Conservation (phyloP, 2,113 vertebrate genomes). For the Mystacornis crossleyi region DNA sequence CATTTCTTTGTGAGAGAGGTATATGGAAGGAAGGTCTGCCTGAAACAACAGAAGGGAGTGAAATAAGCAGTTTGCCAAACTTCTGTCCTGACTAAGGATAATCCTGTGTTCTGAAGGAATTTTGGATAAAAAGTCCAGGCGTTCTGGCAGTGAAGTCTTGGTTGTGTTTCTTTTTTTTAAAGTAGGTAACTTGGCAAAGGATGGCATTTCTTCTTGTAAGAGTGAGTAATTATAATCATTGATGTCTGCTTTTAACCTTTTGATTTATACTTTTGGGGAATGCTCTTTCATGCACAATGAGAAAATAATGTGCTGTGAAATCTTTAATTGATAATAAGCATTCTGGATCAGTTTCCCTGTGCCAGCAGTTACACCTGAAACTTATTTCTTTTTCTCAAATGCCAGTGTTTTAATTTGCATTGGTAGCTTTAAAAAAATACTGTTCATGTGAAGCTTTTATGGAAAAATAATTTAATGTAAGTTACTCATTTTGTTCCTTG, state of each 20-base stretch:
- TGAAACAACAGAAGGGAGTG: not conserved
- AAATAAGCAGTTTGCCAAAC: not conserved
- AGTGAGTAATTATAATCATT: not conserved
- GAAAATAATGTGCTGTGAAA: not conserved
- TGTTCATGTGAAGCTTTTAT: not conserved
- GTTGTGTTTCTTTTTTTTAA: not conserved
- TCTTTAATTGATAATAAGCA: not conserved
- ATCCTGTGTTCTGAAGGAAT: not conserved
- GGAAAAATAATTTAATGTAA: not conserved
- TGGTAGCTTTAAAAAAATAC: not conserved
- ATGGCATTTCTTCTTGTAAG: not conserved
- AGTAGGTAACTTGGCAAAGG: not conserved
- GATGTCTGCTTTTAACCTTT: constrained; percentile 12
- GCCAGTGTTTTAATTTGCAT: not conserved
- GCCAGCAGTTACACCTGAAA: not conserved
- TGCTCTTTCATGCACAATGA: not conserved
- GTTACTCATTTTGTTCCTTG: not conserved
- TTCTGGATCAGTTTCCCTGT: not conserved
- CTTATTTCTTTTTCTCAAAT: not conserved
- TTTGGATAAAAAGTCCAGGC: constrained; percentile 18
- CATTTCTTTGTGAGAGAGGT: not conserved
- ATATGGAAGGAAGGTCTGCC: not conserved
- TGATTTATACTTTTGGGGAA: not conserved
- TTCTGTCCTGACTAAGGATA: not conserved
- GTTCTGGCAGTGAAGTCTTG: not conserved